Evolutionary conservation across 2,113 vertebrate species (phyloP).

Genomic region (Bettongia penicillata): DNA sequence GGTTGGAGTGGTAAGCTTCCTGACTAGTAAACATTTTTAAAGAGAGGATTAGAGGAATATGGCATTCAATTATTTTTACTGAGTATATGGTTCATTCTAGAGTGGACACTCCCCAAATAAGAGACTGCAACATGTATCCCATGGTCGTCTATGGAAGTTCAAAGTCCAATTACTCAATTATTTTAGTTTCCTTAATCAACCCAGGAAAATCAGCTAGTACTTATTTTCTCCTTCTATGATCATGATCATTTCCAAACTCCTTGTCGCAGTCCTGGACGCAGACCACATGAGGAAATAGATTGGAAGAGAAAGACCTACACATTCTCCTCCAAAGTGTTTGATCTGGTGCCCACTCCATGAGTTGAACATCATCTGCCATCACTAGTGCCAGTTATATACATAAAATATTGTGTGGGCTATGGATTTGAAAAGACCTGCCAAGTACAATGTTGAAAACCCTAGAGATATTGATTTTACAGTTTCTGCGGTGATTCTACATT

Average conservation of each 20-base stretch:
- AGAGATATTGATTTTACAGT: conserved; percentile 86
- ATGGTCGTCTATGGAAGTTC: background rate
- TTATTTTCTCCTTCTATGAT: conserved; percentile 22
- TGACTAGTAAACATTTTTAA: background rate
- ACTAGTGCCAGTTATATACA: conserved; percentile 76
- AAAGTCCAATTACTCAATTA: background rate
- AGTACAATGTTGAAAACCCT: conserved; percentile 81
- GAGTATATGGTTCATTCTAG: background rate
- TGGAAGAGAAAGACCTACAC: conserved; percentile 63
- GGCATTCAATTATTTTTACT: background rate
- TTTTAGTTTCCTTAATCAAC: conserved; percentile 11
- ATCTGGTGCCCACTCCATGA: conserved; percentile 50
- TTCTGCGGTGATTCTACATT: conserved; percentile 84
- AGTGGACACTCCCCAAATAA: background rate
- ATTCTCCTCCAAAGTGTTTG: conserved; percentile 60
- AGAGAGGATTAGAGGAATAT: background rate
- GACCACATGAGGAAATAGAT: conserved; percentile 49
- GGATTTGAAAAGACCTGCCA: conserved; percentile 81
- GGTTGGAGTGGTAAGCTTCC: background rate
- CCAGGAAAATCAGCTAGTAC: background rate
- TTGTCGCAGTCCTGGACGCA: conserved; percentile 30
- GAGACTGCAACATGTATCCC: fast-evolving
- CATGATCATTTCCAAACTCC: conserved; percentile 24
- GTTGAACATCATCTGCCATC: conserved; percentile 72
- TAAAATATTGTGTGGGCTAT: conserved; percentile 80